A percentile compares a stretch with the other conserved stretches of the same genome.
phyloP scores from a whole-genome alignment of 2,113 vertebrate genomes.

The Phocoena phocoena region DNA sequence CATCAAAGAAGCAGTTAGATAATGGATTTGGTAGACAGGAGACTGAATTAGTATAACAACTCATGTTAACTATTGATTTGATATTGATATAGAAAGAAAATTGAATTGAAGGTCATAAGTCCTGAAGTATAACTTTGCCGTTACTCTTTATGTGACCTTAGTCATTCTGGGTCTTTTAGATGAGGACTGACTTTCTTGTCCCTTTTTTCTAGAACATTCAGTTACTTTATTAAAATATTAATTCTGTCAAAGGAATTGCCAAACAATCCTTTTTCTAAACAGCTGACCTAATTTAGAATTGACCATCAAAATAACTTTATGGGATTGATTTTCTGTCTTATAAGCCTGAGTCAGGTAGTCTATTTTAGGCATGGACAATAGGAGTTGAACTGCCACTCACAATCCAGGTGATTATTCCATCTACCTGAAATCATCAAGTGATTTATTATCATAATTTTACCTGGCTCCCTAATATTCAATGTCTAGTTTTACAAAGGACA shows the following conservation, averaged over 20 bases:
- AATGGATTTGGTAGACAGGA: background rate
- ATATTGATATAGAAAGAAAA: background rate
- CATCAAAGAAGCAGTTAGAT: background rate
- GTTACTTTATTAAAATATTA: constrained; percentile 16
- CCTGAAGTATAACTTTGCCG: background rate
- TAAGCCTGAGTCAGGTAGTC: background rate
- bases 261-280: background rate
- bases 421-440: background rate
- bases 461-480: background rate
- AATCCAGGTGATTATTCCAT: background rate
- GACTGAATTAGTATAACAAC: background rate
- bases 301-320: background rate
- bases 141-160: background rate
- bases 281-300: background rate
- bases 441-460: background rate
- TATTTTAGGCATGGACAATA: background rate
- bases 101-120: background rate
- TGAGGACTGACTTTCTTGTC: background rate
- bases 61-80: background rate
- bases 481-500: background rate
- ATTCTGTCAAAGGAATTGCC: background rate
- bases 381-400: background rate
- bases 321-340: constrained; percentile 6
- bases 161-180: background rate
- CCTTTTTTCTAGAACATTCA: constrained; percentile 1